Evolutionary conservation across 2,888 invertebrate genomes (phyloP), one percentile per base, ranked within the genome.

Genomic region (Athripsodes cinereus): DNA sequence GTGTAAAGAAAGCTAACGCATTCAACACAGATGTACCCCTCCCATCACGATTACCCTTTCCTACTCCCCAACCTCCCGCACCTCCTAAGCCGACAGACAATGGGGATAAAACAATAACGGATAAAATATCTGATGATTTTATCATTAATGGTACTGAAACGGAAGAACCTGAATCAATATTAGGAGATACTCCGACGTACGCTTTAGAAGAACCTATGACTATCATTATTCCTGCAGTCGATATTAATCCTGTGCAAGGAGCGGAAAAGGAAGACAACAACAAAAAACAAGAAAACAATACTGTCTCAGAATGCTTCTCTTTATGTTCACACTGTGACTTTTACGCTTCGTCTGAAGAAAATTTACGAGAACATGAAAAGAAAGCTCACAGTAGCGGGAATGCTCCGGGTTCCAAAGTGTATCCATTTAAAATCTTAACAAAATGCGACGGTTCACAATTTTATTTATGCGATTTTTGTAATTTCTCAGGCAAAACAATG

Each of bases 271-370:
- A 3, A 10, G 10, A 3, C 5, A 26, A 6, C 3, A 3, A 26
- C 6, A 44, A 16, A 44, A 44, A 5, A 13, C 11, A 20, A 11
- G n/a, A n/a, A n/a, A 18, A 48, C 48, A 26, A 21, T 16, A n/a
- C 40, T 13, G 16, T 16, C 13, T n/a, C 40, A 2, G 40, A 40
- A 40, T 50, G 50, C n/a, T 13, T 50, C 2, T 26, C 20, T 22
- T 13, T 50, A 3, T 50, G 50, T 18, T 50, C 50, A 18, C 2
- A 8, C 20, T 50, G 50, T 16, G 50, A 50, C 16, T 50, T n/a
- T 50, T 50, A 50, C 26, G 50, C 50, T 50, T 22, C 50, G 22
- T 26, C 50, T 2, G 50, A 50, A 11, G 50, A 22, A 26, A n/a
- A 22, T 50, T 26, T 50, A 8, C 50, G 11, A 5, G 16, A 16